Conservation (phyloP, 2,888 invertebrate species). For the Polydrusus cervinus region DNA sequence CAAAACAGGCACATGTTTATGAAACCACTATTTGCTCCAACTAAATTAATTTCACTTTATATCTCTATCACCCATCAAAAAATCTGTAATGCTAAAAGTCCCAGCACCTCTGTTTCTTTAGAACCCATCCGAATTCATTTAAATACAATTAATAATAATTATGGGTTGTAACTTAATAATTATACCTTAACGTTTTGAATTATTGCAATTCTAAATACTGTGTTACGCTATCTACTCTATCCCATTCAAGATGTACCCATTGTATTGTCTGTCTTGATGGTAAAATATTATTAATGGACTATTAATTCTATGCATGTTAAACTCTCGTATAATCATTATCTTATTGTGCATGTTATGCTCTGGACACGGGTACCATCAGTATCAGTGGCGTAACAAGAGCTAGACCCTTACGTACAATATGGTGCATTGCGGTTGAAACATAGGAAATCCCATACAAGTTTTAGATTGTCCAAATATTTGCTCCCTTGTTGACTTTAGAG, state of each 20-base stretch:
- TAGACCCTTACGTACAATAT: too few species aligned
- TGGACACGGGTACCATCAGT: conserved; percentile 15
- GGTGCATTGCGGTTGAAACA: too few species aligned
- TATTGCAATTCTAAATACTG: conserved; percentile 44
- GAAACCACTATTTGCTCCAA: too few species aligned
- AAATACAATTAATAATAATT: conserved; percentile 48
- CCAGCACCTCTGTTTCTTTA: conserved; percentile 29
- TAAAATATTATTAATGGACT: conserved; percentile 58
- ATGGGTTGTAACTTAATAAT: conserved; percentile 34
- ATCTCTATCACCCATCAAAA: background rate
- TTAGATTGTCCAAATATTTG: too few species aligned
- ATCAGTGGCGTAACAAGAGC: too few species aligned
- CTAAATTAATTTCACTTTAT: background rate
- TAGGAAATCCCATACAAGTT: too few species aligned
- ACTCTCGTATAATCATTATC: conserved; percentile 39
- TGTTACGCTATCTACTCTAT: conserved; percentile 41
- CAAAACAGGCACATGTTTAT: too few species aligned
- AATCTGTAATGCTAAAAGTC: conserved; percentile 7
- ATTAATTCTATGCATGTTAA: conserved; percentile 57
- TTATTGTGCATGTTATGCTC: conserved; percentile 34
- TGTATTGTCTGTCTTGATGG: conserved; percentile 57
- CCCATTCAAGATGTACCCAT: conserved; percentile 51
- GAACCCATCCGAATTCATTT: conserved; percentile 31
- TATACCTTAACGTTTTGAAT: conserved; percentile 35
- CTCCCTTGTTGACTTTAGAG: too few species aligned